A percentile compares a stretch with the other conserved stretches of the same genome.
phyloP scores from a whole-genome alignment of 2,888 invertebrate species.

The Chrysodeixis includens region DNA sequence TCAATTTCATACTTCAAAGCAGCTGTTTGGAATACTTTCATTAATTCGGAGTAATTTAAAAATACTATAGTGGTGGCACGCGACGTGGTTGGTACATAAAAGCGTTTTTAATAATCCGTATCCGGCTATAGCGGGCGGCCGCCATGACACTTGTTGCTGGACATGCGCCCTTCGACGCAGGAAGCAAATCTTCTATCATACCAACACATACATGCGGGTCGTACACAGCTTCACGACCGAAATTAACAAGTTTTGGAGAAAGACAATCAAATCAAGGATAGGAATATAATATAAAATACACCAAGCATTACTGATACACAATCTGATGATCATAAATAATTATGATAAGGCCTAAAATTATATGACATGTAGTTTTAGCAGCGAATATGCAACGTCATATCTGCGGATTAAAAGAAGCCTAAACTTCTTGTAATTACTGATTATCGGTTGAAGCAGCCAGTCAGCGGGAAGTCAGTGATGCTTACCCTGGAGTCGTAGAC shows the following conservation, averaged over 20 bases:
- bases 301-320: neutral
- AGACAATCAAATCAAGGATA: neutral
- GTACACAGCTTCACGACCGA: neutral
- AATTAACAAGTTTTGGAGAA: neutral
- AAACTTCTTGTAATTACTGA: too few species aligned
- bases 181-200: slow-evolving; percentile 2
- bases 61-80: neutral
- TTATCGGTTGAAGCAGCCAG: too few species aligned
- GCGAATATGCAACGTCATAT: neutral
- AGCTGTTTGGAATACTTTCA: neutral
- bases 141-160: slow-evolving; percentile 53
- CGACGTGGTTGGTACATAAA: slow-evolving; percentile 1
- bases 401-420: neutral
- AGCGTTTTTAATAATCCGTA: slow-evolving; percentile 27
- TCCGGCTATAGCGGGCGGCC: slow-evolving; percentile 39
- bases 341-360: neutral
- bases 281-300: neutral
- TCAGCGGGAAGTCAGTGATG: neutral
- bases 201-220: neutral
- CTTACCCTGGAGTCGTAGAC: slow-evolving; percentile 98
- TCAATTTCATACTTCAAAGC: too few species aligned
- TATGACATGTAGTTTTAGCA: neutral
- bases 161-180: slow-evolving; percentile 22
- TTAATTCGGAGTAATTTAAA: neutral
- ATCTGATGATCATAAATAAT: neutral